Conservation (phyloP, 1,140 invertebrate species). For the Rhyzopertha dominica region DNA sequence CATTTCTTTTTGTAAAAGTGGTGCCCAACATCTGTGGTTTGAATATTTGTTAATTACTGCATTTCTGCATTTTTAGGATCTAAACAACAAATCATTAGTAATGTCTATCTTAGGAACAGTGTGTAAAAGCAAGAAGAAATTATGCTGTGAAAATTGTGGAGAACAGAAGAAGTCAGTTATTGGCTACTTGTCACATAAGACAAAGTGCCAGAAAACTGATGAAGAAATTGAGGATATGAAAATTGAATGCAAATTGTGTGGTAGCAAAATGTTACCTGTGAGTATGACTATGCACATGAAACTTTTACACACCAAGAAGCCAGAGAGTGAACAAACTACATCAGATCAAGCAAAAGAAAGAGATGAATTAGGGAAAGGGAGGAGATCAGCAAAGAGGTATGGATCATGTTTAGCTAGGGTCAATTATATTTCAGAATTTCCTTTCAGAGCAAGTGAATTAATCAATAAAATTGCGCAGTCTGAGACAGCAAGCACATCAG, state of each 20-base stretch:
- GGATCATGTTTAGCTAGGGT: no score
- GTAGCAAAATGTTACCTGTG: constrained; percentile 52
- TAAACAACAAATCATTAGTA: constrained; percentile 31
- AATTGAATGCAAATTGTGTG: constrained; percentile 52
- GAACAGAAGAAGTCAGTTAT: constrained; percentile 50
- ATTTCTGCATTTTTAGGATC: constrained; percentile 36
- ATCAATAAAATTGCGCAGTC: no score
- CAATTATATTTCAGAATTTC: no score
- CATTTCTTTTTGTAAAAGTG: not conserved
- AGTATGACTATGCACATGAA: constrained; percentile 46
- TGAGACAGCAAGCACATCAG: no score
- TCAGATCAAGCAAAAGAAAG: no score
- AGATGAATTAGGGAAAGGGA: no score
- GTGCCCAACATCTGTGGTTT: not conserved
- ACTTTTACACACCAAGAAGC: constrained; percentile 11
- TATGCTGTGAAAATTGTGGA: constrained; percentile 56
- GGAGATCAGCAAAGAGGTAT: no score
- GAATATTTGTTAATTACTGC: constrained; percentile 6
- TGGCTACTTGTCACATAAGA: constrained; percentile 60
- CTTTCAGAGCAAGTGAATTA: no score
- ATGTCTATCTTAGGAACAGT: constrained; percentile 27
- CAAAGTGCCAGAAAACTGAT: constrained; percentile 55
- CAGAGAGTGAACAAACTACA: no score
- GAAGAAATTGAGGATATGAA: constrained; percentile 52
- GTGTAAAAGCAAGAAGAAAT: constrained; percentile 40